Evolutionary conservation across 2,797 vertebrate species (phyloP).

Genomic region (Austrolebias charrua): DNA sequence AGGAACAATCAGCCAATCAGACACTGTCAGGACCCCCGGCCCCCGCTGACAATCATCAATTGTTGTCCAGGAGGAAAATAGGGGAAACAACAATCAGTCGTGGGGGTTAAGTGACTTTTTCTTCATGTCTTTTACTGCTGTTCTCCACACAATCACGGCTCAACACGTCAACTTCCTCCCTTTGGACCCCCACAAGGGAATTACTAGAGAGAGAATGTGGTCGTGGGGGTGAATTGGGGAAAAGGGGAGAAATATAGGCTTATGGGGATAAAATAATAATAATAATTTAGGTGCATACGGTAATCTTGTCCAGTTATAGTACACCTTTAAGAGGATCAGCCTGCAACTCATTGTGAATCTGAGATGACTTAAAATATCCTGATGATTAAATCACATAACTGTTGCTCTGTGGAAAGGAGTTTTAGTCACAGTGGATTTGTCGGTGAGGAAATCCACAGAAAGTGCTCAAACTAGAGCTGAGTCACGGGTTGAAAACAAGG

Average conservation of each 20-base stretch:
- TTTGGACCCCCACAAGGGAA: conserved; percentile 44
- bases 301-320: conserved; percentile 11
- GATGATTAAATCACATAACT: conserved; percentile 43
- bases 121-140: conserved; percentile 71
- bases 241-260: conserved; percentile 11
- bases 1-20: conserved; percentile 97
- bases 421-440: conserved; percentile 22
- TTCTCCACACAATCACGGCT: conserved; percentile 64
- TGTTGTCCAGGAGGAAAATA: conserved; percentile 85
- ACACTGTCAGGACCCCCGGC: conserved; percentile 89
- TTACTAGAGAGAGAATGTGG: conserved; percentile 57
- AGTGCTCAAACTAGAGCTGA: conserved; percentile 41
- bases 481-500: conserved; percentile 50
- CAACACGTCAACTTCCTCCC: conserved; percentile 66
- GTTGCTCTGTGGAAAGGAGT: conserved; percentile 27
- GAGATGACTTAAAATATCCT: neutral
- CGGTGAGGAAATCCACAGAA: conserved; percentile 17
- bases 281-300: neutral
- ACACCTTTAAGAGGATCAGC: conserved; percentile 1
- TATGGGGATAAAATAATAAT: neutral
- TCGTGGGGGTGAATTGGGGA: conserved; percentile 8
- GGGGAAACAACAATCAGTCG: conserved; percentile 78
- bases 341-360: conserved; percentile 14
- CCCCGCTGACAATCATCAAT: conserved; percentile 91
- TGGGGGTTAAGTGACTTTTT: conserved; percentile 75